Conservation (phyloP, 2,113 vertebrate species). For the Maccullochella peelii region DNA sequence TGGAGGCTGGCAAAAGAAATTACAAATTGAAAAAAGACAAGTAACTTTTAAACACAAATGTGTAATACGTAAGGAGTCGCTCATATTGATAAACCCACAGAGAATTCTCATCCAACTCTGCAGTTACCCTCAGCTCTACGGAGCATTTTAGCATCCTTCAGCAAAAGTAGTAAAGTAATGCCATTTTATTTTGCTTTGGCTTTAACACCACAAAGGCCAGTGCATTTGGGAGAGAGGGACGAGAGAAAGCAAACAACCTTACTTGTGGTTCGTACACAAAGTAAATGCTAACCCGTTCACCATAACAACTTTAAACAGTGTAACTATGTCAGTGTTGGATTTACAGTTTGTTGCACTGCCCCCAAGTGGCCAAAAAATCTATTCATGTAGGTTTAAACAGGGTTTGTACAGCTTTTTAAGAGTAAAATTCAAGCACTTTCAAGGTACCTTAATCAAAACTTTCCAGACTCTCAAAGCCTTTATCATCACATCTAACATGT, state of each 20-base stretch:
- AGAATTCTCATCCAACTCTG: too few species aligned
- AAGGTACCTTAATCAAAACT: too few species aligned
- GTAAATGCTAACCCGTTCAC: neutral
- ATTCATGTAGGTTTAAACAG: neutral
- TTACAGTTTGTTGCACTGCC: neutral
- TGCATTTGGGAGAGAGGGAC: too few species aligned
- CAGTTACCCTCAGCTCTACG: too few species aligned
- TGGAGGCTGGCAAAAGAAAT: slow-evolving; percentile 60
- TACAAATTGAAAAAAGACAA: neutral
- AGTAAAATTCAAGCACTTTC: too few species aligned
- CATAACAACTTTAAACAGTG: neutral
- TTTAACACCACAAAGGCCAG: neutral
- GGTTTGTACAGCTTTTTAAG: too few species aligned
- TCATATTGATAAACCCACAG: too few species aligned
- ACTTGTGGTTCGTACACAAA: neutral
- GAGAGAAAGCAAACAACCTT: neutral
- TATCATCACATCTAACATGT: too few species aligned
- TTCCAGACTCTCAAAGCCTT: too few species aligned
- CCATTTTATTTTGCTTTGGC: neutral
- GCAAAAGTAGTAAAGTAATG: neutral
- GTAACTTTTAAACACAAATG: too few species aligned
- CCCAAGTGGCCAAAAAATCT: neutral
- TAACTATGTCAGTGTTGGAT: neutral
- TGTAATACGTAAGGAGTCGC: too few species aligned
- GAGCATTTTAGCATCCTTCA: too few species aligned